phyloP scores from a whole-genome alignment of 2,797 vertebrate species.

The Pyrocephalus nanus region DNA sequence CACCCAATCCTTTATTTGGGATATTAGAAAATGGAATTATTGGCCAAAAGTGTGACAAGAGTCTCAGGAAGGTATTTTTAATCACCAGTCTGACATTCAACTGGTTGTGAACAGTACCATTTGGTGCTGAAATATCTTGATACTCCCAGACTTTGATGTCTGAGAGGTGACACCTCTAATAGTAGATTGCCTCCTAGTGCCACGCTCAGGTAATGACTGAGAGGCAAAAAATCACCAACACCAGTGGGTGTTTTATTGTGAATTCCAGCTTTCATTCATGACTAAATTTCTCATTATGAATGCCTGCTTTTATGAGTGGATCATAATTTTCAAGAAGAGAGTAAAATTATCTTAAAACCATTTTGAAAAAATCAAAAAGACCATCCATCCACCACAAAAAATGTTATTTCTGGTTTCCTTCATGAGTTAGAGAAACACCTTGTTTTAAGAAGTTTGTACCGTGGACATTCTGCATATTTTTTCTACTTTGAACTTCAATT shows the following conservation, averaged over 20 bases:
- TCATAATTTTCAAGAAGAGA: not conserved
- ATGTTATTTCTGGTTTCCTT: not conserved
- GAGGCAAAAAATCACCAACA: not conserved
- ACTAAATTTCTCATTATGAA: not conserved
- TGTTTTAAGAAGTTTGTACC: not conserved
- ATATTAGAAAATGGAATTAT: not conserved
- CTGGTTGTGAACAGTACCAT: not conserved
- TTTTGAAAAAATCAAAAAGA: accelerated
- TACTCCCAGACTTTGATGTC: not conserved
- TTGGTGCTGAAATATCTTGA: not conserved
- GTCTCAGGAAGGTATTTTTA: not conserved
- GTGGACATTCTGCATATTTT: not conserved
- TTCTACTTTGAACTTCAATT: not conserved
- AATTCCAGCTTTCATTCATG: accelerated
- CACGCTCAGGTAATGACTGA: not conserved
- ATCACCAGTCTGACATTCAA: not conserved
- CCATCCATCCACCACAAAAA: not conserved
- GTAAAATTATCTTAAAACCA: not conserved
- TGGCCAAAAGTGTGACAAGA: not conserved
- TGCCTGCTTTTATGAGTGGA: not conserved
- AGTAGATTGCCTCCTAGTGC: slow-evolving; percentile 62
- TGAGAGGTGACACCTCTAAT: not conserved
- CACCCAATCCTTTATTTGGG: accelerated
- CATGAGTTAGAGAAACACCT: not conserved
- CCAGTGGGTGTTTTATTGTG: not conserved